Conservation (phyloP, 2,888 invertebrate genomes). For the Mythimna loreyi region DNA sequence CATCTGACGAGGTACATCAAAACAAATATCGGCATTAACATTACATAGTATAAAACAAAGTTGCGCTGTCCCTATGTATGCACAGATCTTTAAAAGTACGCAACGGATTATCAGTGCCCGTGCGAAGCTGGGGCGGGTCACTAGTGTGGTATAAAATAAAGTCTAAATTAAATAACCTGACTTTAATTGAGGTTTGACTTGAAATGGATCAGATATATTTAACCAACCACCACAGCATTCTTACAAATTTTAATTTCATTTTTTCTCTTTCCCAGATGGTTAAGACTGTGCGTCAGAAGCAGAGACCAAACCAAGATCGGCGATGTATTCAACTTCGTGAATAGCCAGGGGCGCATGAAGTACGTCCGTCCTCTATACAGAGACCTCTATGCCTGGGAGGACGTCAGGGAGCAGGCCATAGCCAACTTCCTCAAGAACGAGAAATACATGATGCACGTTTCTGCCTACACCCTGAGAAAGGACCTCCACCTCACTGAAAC, state of each 20-base stretch:
- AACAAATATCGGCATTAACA: neutral
- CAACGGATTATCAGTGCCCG: too few relatives aligned
- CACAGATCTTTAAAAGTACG: too few relatives aligned
- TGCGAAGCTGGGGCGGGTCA: too few relatives aligned
- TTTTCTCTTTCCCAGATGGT: conserved; percentile 91
- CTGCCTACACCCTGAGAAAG: conserved; percentile 93
- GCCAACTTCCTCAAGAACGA: conserved; percentile 93
- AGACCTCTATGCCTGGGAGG: conserved; percentile 95
- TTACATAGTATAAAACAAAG: too few relatives aligned
- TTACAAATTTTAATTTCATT: neutral
- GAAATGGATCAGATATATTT: neutral
- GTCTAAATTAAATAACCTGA: neutral
- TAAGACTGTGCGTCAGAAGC: conserved; percentile 94
- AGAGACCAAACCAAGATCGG: conserved; percentile 92
- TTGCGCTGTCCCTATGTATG: too few relatives aligned
- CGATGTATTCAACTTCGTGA: conserved; percentile 94
- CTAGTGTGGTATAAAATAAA: too few relatives aligned
- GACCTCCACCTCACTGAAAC: conserved; percentile 92
- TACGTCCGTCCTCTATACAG: conserved; percentile 97
- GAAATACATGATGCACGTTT: conserved; percentile 96
- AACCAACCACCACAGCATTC: too few relatives aligned
- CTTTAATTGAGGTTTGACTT: neutral
- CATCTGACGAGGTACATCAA: neutral
- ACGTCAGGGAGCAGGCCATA: conserved; percentile 92
- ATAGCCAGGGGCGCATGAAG: conserved; percentile 97